Evolutionary conservation across 2,113 vertebrate genomes (phyloP), one percentile per base, ranked within the genome.

Genomic region (Pungitius pungitius): DNA sequence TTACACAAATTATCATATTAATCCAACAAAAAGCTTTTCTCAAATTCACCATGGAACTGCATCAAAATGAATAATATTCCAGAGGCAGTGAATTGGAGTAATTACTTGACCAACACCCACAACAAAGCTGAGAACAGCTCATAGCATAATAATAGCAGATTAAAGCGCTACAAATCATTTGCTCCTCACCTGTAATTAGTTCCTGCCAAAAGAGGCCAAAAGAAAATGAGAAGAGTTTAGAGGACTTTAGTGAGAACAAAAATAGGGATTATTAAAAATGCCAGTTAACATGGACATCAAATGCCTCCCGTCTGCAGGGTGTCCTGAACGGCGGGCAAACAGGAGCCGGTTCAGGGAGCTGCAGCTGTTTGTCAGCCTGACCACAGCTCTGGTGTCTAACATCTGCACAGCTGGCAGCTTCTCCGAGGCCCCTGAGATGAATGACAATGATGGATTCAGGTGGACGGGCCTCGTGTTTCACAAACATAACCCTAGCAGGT

Each of bases 21-120:
- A 55, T 75, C 54, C 81, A 85, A 82, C 61, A 62, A 55, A 65
- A 82, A 69, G 55, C 52, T 85, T 86, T 78, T 78, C 37, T 80
- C 37, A 83, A 75, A 75, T 77, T 70, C 81, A 87, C 78, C 58
- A 59, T 78, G 76, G 72, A 77, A 59, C 54, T 62, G 63, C 74
- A 75, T 89, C 55, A 81, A 72, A 87, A 74, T 87, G 69, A 86
- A 75, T 81, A 78, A 70, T 78, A 75, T 87, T 92, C 80, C 61
- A 84, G 76, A 74, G 74, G 82, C 85, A 82, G 78, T 84, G 83
- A 64, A 62, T 80, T 84, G 58, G 66, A 83, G 75, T 87, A 90
- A 92, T 92, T 89, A 90, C 83, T 83, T 87, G 87, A 90, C 87
- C 85, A 88, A 74, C 73, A 85, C 77, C 63, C 30, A 77, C 56